Evolutionary conservation across 37 sponge, comb jelly and placozoan species (phyloP), one percentile per base, ranked within the genome.

Genomic region (Eunapius fragilis): DNA sequence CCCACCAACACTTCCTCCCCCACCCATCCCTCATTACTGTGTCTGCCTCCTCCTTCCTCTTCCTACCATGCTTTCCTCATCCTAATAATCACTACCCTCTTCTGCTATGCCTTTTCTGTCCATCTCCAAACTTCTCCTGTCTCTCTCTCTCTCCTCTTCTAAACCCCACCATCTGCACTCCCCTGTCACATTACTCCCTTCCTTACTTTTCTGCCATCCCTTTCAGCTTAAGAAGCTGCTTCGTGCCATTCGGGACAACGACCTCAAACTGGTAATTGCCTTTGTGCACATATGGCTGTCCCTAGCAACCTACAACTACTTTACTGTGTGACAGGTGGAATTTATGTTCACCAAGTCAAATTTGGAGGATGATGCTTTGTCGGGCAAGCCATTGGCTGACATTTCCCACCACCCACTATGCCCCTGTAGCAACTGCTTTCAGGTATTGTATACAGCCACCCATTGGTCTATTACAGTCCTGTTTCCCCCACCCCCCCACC

Each of bases 321-420:
- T 89, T 67, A 84, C 31, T 76, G n/a, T n/a, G n/a, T 28, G 31
- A 11, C 50, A 87, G 88, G 91, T 94, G 3, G 49, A 78, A 22
- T 94, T 83, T 68, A 31, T 94, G 67, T 86, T 94, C 67, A 89
- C 87, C 28, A 88, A 88, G 85, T 80, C 70, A 6, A 73, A 84
- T 24, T 31, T 67, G 19, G 68, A n/a, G 19, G 27, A 75, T n/a
- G 67, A n/a, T 27, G 12, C 67, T 2, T 76, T 73, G 23, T 11
- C 35, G 27, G 78, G 24, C 2, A 23, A 19, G 25, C 22, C 58
- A 58, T 19, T 30, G 0, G 79, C 68, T 2, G 37, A 76, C 0
- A n/a, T n/a, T n/a, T 71, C 72, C 25, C 92, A 94, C 38, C 97
- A 97, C 70, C 97, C 97, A 26, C 84, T 97, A 25, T 97, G 97